Base-by-base conservation (phyloP, 2,888 invertebrate species). In the Homarus gammarus region DNA sequence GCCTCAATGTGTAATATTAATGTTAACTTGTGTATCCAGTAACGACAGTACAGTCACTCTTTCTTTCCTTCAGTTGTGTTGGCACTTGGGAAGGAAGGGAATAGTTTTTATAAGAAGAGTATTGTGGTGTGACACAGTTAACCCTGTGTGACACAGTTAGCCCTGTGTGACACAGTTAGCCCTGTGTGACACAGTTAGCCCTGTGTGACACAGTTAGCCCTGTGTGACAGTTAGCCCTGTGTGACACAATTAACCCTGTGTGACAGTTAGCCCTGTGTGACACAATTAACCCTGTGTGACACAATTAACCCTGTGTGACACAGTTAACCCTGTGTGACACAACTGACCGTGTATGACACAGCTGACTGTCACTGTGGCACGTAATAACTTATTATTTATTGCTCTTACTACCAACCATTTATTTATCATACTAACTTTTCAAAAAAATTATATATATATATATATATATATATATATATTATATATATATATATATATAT, bases 11-110 rank as follows among this genome's bases (percentile, higher is more conserved):
- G 64, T 64, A 27, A 6, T 5, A 8, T 6, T 27, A 64, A 27
- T 64, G 0, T 64, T 64, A 64, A 64, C 64, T 27, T 27, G 64
- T 64, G 64, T 64, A 64, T 64, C 64, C 64, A 64, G 64, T 27
- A 64, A 22, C 64, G 27, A 64, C 27, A 27, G 64, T 27, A 27
- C n/a, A 3, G 27, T 27, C 64, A 64, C 64, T 27, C 5, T 44
- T 64, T 27, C 8, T 64, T 64, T 64, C 27, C 64, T 64, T 64
- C 22, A 27, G n/a, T 64, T 64, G 12, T 64, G 8, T 27, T 12
- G 3, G 64, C 64, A 64, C 27, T 64, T 27, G 64, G 64, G 22
- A 64, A 64, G 64, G 64, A n/a, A 64, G 64, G 12, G 27, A 64
- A 27, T 64, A 64, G 64, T 64, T 64, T 64, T 64, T 64, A 64